Conservation (phyloP, 1,140 invertebrate species). For the Akabosia matsudoensis region DNA sequence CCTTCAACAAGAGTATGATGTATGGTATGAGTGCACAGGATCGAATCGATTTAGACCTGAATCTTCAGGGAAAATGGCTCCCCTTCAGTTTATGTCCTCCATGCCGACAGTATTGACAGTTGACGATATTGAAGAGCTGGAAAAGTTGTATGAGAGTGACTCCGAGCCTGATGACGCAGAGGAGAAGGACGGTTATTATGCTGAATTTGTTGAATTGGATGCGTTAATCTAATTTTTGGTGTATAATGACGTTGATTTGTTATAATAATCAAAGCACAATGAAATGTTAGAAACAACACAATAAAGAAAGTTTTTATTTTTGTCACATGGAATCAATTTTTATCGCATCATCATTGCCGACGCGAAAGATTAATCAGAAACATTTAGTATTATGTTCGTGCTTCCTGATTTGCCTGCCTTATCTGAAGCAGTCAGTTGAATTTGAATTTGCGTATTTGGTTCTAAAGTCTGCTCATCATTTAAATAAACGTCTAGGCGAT, state of each 20-base stretch:
- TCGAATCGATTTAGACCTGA: background rate
- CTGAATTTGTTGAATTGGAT: background rate
- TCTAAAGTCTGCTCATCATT: background rate
- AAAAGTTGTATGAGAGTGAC: background rate
- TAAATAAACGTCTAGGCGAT: background rate
- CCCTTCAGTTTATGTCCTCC: background rate
- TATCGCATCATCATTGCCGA: too few relatives aligned
- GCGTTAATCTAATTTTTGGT: background rate
- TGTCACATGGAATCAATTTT: too few relatives aligned
- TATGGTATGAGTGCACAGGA: background rate
- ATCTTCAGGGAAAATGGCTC: background rate
- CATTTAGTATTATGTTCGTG: background rate
- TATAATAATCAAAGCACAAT: too few relatives aligned
- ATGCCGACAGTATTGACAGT: background rate
- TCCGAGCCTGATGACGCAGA: conserved; percentile 8
- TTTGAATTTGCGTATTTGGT: background rate
- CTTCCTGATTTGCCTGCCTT: background rate
- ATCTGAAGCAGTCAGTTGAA: background rate
- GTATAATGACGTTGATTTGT: background rate
- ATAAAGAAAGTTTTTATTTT: too few relatives aligned
- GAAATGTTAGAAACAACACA: too few relatives aligned
- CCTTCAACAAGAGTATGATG: background rate
- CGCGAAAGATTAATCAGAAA: background rate
- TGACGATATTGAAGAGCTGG: background rate
- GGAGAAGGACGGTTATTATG: background rate